Conservation (phyloP, 2,888 invertebrate genomes). For the Ophonus ardosiacus region DNA sequence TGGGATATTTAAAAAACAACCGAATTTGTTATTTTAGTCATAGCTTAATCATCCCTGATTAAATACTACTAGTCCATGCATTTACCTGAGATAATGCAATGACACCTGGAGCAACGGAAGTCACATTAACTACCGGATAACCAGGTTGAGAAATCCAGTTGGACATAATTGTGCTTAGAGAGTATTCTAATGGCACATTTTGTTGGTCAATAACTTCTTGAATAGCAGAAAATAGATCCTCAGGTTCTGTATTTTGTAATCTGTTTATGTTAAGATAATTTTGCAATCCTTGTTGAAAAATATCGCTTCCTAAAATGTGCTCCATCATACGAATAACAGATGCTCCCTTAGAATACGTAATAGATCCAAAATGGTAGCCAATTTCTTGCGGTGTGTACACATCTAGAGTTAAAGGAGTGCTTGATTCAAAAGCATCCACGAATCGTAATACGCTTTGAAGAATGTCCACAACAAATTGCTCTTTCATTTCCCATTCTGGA, state of each 20-base stretch:
- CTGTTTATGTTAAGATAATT: conserved; percentile 76
- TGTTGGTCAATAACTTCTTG: conserved; percentile 68
- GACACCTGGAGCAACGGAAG: conserved; percentile 65
- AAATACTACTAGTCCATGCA: neutral
- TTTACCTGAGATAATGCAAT: conserved; percentile 69
- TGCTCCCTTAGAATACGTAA: conserved; percentile 82
- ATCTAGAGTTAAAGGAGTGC: conserved; percentile 77
- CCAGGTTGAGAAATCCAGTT: conserved; percentile 81
- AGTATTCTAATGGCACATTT: conserved; percentile 56
- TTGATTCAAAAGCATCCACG: conserved; percentile 80
- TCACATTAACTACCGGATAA: conserved; percentile 79
- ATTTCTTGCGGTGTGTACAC: conserved; percentile 80
- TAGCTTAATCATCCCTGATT: no score
- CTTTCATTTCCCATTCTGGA: conserved; percentile 79
- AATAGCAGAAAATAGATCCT: conserved; percentile 77
- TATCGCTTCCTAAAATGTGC: conserved; percentile 78
- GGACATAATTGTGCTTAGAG: conserved; percentile 75
- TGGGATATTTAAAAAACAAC: no score
- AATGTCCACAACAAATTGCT: conserved; percentile 85
- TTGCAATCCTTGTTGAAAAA: conserved; percentile 78
- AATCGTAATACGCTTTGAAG: conserved; percentile 80
- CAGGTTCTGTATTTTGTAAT: conserved; percentile 76
- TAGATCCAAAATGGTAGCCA: conserved; percentile 80
- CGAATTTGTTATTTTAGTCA: no score
- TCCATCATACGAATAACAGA: conserved; percentile 81